Evolutionary conservation across 1,140 invertebrate species (phyloP).

Genomic region (Bombus breviceps): DNA sequence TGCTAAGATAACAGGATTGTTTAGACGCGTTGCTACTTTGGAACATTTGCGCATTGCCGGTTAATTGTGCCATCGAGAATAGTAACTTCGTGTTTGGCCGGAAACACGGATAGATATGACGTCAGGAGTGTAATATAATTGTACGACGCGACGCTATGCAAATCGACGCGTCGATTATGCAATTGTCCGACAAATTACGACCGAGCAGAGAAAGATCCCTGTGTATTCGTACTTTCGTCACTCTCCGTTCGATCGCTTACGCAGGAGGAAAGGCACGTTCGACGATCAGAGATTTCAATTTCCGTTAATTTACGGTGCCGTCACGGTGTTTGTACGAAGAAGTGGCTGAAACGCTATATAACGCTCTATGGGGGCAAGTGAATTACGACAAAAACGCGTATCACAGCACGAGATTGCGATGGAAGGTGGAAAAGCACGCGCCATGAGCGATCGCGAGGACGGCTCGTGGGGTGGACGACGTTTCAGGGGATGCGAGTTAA

Average conservation of each 20-base stretch:
- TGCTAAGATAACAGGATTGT: slow-evolving; percentile 65
- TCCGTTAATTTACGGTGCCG: background rate
- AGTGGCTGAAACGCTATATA: background rate
- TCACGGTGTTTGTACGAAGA: too few relatives aligned
- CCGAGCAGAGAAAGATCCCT: background rate
- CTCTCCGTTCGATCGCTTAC: background rate
- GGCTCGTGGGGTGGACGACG: slow-evolving; percentile 52
- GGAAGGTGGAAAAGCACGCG: slow-evolving; percentile 66
- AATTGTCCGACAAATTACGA: slow-evolving; percentile 36
- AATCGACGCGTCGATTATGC: slow-evolving; percentile 35
- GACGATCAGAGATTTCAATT: background rate
- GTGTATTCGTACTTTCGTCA: background rate
- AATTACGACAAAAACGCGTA: slow-evolving; percentile 39
- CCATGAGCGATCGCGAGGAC: slow-evolving; percentile 62
- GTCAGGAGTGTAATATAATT: slow-evolving; percentile 25
- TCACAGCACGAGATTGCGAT: slow-evolving; percentile 68
- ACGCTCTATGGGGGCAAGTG: background rate
- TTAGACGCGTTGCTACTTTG: slow-evolving; percentile 57
- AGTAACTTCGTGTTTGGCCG: slow-evolving; percentile 56
- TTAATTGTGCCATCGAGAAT: slow-evolving; percentile 66
- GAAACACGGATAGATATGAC: slow-evolving; percentile 57
- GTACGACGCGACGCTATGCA: background rate
- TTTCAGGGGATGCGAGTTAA: slow-evolving; percentile 70
- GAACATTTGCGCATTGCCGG: slow-evolving; percentile 63
- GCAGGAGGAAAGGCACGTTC: background rate